A percentile compares a stretch with the other conserved stretches of the same genome.
Conservation (phyloP, 2,888 invertebrate species). For the Netelia fuscicornis region DNA sequence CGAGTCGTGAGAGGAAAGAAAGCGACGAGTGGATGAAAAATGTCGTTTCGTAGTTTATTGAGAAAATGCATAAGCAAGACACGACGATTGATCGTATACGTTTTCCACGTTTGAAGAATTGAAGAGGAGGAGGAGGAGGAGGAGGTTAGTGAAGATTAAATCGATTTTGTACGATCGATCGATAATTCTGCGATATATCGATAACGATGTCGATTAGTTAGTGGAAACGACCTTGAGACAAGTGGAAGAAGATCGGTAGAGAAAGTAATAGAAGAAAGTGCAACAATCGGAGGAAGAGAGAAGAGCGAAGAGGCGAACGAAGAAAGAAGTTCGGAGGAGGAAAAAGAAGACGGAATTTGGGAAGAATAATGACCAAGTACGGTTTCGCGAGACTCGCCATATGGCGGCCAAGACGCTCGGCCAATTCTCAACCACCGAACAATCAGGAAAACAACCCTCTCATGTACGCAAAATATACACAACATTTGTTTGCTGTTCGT, state of each 20-base stretch:
- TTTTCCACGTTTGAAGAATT: slow-evolving; percentile 71
- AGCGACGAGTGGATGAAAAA: slow-evolving; percentile 52
- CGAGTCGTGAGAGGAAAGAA: background rate
- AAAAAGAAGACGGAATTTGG: slow-evolving; percentile 29
- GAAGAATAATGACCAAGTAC: slow-evolving; percentile 82
- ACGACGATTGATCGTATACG: slow-evolving; percentile 74
- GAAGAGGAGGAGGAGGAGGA: slow-evolving; percentile 29
- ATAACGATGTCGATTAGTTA: slow-evolving; percentile 46
- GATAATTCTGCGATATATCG: slow-evolving; percentile 7
- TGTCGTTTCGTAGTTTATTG: slow-evolving; percentile 78
- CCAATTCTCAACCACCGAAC: slow-evolving; percentile 80
- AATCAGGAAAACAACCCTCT: slow-evolving; percentile 84
- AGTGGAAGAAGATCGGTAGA: background rate
- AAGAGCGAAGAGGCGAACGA: slow-evolving; percentile 37
- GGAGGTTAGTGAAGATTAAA: background rate
- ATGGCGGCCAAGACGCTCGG: slow-evolving; percentile 82
- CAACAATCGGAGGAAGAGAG: slow-evolving; percentile 1
- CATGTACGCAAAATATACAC: slow-evolving; percentile 80
- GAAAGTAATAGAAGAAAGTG: slow-evolving; percentile 2
- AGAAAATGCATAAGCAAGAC: slow-evolving; percentile 78
- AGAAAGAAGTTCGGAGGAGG: slow-evolving; percentile 40
- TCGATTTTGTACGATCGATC: too few relatives aligned
- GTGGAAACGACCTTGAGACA: background rate
- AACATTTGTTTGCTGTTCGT: slow-evolving; percentile 66
- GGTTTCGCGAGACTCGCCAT: slow-evolving; percentile 82